A percentile compares a stretch with the other conserved stretches of the same genome.
phyloP scores from a whole-genome alignment of 1,140 invertebrate genomes.

The Drosophila kikkawai region DNA sequence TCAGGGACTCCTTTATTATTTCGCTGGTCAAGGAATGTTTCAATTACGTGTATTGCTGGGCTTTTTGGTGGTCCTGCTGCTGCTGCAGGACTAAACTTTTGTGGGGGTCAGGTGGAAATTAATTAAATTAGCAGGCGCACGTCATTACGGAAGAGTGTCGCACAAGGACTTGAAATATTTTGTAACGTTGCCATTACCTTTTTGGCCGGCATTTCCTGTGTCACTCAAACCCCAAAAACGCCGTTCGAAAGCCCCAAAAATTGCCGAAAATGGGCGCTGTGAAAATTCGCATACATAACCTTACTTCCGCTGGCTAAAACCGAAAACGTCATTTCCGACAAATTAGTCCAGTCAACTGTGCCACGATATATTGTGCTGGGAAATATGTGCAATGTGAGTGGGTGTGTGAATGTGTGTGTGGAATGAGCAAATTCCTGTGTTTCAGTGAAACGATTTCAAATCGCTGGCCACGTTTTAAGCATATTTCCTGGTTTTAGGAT shows the following conservation, averaged over 20 bases:
- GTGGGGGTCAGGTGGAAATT: slow-evolving; percentile 70
- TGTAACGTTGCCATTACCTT: slow-evolving; percentile 7
- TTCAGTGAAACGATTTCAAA: slow-evolving; percentile 57
- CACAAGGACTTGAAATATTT: slow-evolving; percentile 70
- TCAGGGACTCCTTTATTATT: slow-evolving; percentile 62
- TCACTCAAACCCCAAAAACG: slow-evolving; percentile 1
- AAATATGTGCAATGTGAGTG: slow-evolving; percentile 16
- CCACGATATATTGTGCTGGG: slow-evolving; percentile 53
- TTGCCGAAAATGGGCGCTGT: slow-evolving; percentile 19
- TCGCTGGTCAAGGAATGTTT: slow-evolving; percentile 78
- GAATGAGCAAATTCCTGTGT: slow-evolving; percentile 23
- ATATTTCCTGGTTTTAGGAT: slow-evolving; percentile 75
- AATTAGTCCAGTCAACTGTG: slow-evolving; percentile 77
- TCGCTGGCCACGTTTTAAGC: slow-evolving; percentile 67
- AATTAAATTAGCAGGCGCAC: slow-evolving; percentile 80
- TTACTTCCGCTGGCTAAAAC: slow-evolving; percentile 63
- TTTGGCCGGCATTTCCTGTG: neutral
- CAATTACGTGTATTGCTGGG: slow-evolving; percentile 76
- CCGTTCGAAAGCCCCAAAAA: slow-evolving; percentile 16
- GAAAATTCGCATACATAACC: slow-evolving; percentile 53
- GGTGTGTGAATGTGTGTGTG: neutral
- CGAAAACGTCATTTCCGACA: slow-evolving; percentile 79
- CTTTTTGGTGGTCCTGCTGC: neutral
- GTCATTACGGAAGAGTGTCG: slow-evolving; percentile 77
- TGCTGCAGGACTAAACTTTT: slow-evolving; percentile 45